Conservation (phyloP, 2,113 vertebrate species). For the Thamnaconus septentrionalis region DNA sequence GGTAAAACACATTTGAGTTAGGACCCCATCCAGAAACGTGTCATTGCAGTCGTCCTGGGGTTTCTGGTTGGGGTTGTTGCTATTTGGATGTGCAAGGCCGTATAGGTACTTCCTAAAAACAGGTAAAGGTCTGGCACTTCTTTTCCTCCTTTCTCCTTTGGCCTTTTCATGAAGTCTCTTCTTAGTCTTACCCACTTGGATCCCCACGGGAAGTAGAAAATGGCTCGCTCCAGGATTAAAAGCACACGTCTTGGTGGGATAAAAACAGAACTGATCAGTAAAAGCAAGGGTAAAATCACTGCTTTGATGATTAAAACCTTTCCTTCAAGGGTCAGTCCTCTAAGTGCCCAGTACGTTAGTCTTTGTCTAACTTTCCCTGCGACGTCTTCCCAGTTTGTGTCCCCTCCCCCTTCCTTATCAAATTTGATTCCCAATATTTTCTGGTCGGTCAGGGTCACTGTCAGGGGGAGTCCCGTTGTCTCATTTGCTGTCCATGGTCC, state of each 20-base stretch:
- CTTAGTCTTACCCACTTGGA: not conserved
- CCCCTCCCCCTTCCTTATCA: no score
- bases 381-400: not conserved
- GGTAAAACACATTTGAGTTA: no score
- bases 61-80: constrained; percentile 1
- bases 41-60: not conserved
- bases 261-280: constrained; percentile 3
- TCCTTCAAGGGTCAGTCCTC: not conserved
- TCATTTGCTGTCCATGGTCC: no score
- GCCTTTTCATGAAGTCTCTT: not conserved
- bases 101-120: not conserved
- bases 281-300: constrained; percentile 1
- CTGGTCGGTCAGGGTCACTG: no score
- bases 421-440: no score
- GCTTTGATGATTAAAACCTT: constrained; percentile 1
- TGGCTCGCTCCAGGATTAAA: not conserved
- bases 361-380: no score
- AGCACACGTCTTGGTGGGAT: not conserved
- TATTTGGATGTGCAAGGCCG: accelerated
- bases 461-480: no score
- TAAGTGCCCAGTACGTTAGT: no score
- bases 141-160: constrained; percentile 4
- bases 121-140: not conserved
- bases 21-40: not conserved
- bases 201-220: not conserved